Evolutionary conservation across 2,888 invertebrate species (phyloP), one percentile per base, ranked within the genome.

Genomic region (Drosophila hamatofila): DNA sequence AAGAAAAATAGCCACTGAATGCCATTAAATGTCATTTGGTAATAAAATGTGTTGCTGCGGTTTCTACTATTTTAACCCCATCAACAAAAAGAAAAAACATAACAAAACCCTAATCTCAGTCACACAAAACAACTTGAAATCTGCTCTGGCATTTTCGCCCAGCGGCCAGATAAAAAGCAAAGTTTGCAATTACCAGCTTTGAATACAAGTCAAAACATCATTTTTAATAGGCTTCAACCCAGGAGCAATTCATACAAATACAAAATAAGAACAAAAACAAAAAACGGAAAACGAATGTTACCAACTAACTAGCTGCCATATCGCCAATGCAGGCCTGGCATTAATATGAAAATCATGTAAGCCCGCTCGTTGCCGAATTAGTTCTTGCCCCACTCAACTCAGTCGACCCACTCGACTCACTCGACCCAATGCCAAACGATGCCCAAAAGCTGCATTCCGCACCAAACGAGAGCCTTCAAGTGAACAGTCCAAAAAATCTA

Each of bases 321-420:
- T 60, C 58, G 56, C 23, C 68, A 60, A 44, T 55, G 62, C 59
- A 25, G 37, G 52, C 64, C 65, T 49, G 44, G 30, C 75, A 78
- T 77, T 78, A 75, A 67, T 75, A 79, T 78, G 70, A 79, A 67
- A 78, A 79, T 67, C 75, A 75, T 77, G 77, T 64, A 58, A 67
- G 67, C 44, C 64, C 30, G 30, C 77, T 56, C 52, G 64, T 80
- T 76, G 80, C 80, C 64, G 80, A 69, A 79, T 76, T 75, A 79
- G 62, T 78, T 78, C 35, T 52, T 65, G 46, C 21, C 37, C 27
- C 39, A 30, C 49, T 12, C 30, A 30, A 11, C 30, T 8, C 30
- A 30, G 30, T 11, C 41, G 27, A 1, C 21, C 18, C 41, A 18
- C 23, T 3, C 46, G 23, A 14, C 11, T 3, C 9, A 23, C 12